A percentile compares a stretch with the other conserved stretches of the same genome.
Evolutionary conservation across 1,140 invertebrate genomes (phyloP).

Genomic region (Aphidius gifuensis): DNA sequence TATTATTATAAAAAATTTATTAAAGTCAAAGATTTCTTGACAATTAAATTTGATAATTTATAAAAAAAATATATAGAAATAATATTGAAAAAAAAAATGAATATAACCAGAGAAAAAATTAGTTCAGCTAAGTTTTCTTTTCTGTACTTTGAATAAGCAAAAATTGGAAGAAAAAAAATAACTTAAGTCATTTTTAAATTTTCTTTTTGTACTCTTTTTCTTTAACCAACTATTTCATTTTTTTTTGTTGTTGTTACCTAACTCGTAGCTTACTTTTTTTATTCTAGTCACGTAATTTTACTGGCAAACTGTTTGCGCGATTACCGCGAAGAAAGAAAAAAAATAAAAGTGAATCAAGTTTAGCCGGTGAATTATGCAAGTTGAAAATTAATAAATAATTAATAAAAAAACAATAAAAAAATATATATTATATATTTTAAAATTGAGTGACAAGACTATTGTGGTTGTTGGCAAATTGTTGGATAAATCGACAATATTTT

Average conservation of each 20-base stretch:
- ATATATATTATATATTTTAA: not conserved
- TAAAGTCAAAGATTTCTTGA: not conserved
- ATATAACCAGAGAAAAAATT: not conserved
- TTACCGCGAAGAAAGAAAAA: constrained; percentile 3
- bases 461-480: not conserved
- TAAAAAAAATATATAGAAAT: too few species aligned
- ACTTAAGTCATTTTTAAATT: too few species aligned
- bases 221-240: not conserved
- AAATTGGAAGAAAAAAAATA: not conserved
- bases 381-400: not conserved
- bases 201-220: not conserved
- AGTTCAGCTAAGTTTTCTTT: constrained; percentile 1
- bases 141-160: not conserved
- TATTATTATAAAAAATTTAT: not conserved
- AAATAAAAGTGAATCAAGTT: constrained; percentile 1
- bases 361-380: constrained; percentile 9
- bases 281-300: constrained; percentile 16
- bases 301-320: constrained; percentile 11
- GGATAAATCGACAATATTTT: not conserved
- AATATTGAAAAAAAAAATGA: not conserved
- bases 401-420: not conserved
- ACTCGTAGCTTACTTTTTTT: too few species aligned
- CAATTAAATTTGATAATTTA: not conserved
- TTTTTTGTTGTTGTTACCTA: too few species aligned
- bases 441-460: not conserved